A percentile compares a stretch with the other conserved stretches of the same genome.
Conservation (phyloP, 2,797 vertebrate genomes). For the Perodicticus potto region DNA sequence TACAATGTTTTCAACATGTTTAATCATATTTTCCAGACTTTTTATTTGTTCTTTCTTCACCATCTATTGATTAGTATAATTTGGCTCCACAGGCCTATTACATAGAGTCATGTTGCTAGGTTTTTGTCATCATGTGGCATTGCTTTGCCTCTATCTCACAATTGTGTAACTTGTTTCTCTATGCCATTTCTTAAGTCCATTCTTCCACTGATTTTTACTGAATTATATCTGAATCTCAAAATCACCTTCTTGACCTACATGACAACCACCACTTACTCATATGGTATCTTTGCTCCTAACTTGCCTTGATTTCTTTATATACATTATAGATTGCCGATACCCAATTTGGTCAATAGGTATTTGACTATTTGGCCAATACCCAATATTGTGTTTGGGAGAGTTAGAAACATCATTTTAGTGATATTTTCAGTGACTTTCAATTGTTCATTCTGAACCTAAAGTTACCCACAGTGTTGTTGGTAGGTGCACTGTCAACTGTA, state of each 20-base stretch:
- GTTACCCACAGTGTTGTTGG: background rate
- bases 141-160: background rate
- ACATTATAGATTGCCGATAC: background rate
- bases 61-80: constrained; percentile 16
- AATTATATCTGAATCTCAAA: background rate
- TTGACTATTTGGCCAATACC: too few relatives aligned
- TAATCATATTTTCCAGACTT: constrained; percentile 43
- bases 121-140: background rate
- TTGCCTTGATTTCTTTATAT: background rate
- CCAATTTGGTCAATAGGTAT: background rate
- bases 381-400: background rate
- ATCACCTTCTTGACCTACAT: background rate
- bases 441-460: background rate
- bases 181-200: constrained; percentile 5
- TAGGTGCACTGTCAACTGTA: background rate
- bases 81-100: background rate
- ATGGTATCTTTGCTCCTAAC: background rate
- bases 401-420: constrained; percentile 7
- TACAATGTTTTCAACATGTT: constrained; percentile 49
- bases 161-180: background rate
- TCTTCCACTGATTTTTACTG: background rate
- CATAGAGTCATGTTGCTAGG: background rate
- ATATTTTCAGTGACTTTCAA: background rate
- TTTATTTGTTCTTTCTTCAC: background rate
- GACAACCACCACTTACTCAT: background rate